Base-by-base conservation (phyloP, 23 tunicate genomes). In the Trididemnum nubilum region DNA sequence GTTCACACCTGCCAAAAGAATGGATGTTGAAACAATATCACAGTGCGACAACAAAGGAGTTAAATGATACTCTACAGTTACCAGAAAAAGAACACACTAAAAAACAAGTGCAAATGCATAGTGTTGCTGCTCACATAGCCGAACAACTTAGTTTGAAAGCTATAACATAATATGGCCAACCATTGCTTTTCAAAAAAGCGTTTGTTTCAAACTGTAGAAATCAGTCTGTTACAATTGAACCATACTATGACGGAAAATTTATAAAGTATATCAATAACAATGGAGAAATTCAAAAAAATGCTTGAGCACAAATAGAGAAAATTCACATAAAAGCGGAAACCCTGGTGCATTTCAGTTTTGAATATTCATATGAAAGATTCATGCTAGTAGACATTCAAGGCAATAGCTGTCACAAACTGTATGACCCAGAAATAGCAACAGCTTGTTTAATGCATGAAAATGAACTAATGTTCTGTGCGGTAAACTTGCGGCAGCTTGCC, bases 81-180 rank as follows among this genome's bases (percentile, higher is more conserved):
- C 9, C 83, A 15, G 29, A 25, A 3, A 72, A 79, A 25, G 83
- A 63, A 33, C 83, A 79, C 34, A 49, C 83, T 59, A 79, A 60
- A 33, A 79, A 79, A 31, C 83, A 79, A 33, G 83, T 79, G 27
- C 83, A 79, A 57, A 59, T 79, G 72, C 83, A 79, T 34, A 26
- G 36, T 31, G 83, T 79, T 22, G 83, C 83, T 1, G 58, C 34
- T n/a, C 44, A 24, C 36, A 29, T 79, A 0, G 29, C 72, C 19
- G 25, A 33, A 63, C n/a, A 31, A 64, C 29, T 44, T 44, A 44
- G 12, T 9, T 9, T 7, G 15, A 44, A 7, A 44, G 15, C 9
- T 9, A 9, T 15, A 44, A 9, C 54, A 44, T 9, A 44, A 44
- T 44, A 7, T 44, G 54, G 54, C 15, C 54, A 44, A 44, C 9